These are phyloP conservation scores for Sinopyrophorus schimmeli DNA, from an alignment of 2,888 invertebrate species.

Conservation along the genomic window DNA sequence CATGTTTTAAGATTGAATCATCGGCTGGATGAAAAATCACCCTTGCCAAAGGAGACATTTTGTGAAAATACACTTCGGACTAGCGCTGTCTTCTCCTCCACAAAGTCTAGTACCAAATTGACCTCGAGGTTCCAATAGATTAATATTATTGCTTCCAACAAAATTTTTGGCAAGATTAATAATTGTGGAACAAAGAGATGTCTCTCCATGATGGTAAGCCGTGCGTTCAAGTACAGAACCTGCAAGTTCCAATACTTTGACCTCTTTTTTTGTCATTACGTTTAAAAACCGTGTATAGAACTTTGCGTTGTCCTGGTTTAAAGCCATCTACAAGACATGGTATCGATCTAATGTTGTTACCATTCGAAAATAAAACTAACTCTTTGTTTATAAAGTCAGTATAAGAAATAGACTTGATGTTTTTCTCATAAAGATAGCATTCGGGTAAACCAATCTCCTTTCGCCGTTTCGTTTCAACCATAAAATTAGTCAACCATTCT, in stretches of 20 bases:
- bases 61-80: slow-evolving; percentile 96
- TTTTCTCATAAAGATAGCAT: slow-evolving; percentile 88
- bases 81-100: slow-evolving; percentile 97
- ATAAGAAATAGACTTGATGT: slow-evolving; percentile 76
- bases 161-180: slow-evolving; percentile 97
- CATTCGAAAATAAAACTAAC: slow-evolving; percentile 92
- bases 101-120: slow-evolving; percentile 92
- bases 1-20: slow-evolving; percentile 82
- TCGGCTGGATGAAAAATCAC: slow-evolving; percentile 87
- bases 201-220: slow-evolving; percentile 98
- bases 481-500: slow-evolving; percentile 95
- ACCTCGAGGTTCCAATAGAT: slow-evolving; percentile 91
- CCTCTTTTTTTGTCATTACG: slow-evolving; percentile 93
- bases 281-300: slow-evolving; percentile 93
- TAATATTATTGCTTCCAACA: slow-evolving; percentile 98
- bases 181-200: slow-evolving; percentile 91
- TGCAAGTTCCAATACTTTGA: slow-evolving; percentile 96
- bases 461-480: slow-evolving; percentile 87
- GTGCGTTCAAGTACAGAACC: slow-evolving; percentile 97
- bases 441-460: slow-evolving; percentile 85
- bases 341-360: slow-evolving; percentile 87
- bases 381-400: slow-evolving; percentile 96
- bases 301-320: slow-evolving; percentile 97
- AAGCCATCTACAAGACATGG: slow-evolving; percentile 83
- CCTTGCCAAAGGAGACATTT: slow-evolving; percentile 80